Conservation (phyloP, 1,140 invertebrate genomes). For the Dinoponera quadriceps region DNA sequence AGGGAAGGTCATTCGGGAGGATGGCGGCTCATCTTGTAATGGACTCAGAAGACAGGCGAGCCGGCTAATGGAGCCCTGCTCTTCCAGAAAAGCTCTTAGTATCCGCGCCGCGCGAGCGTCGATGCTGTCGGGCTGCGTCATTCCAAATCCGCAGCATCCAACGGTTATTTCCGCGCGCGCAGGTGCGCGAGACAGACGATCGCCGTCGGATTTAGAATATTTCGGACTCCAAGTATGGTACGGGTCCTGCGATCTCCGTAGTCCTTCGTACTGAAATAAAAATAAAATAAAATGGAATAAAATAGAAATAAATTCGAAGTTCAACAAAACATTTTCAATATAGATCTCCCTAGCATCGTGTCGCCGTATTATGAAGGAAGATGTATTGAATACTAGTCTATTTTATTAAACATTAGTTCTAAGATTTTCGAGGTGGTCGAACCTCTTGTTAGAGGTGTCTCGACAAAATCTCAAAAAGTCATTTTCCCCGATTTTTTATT, state of each 20-base stretch:
- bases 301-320: too few relatives aligned
- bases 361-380: too few relatives aligned
- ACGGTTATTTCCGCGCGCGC: constrained; percentile 49
- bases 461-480: too few relatives aligned
- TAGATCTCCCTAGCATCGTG: too few relatives aligned
- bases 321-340: too few relatives aligned
- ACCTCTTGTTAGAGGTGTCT: too few relatives aligned
- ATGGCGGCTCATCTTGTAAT: constrained; percentile 85
- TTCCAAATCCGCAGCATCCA: constrained; percentile 78
- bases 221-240: not conserved
- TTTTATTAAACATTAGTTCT: too few relatives aligned
- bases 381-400: too few relatives aligned
- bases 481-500: too few relatives aligned
- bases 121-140: constrained; percentile 80
- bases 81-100: constrained; percentile 84
- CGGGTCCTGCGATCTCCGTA: not conserved
- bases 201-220: constrained; percentile 39
- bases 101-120: constrained; percentile 82
- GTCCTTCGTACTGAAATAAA: not conserved
- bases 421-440: too few relatives aligned
- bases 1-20: constrained; percentile 70
- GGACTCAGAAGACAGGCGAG: constrained; percentile 86
- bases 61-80: constrained; percentile 85
- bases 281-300: not conserved
- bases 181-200: constrained; percentile 42